Base-by-base conservation (phyloP, 2,113 vertebrate genomes). In the Chaenocephalus aceratus region DNA sequence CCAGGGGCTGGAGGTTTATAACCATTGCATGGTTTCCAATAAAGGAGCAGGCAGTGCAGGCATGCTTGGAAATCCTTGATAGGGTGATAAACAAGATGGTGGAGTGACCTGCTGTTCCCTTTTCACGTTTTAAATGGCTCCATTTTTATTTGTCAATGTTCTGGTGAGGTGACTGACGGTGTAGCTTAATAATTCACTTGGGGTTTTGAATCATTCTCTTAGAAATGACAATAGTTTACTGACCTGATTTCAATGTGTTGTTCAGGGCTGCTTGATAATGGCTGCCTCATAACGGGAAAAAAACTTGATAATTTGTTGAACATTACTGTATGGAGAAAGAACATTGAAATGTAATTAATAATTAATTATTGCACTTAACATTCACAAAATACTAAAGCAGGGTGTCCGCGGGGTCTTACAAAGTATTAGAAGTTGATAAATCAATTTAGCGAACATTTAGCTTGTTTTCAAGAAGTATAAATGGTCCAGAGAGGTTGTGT, bases 61-160 rank as follows among this genome's bases (percentile, higher is more conserved):
- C 45, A 57, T 44, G 49, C 66, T 53, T 23, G 41, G 58, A 46
- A 48, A 78, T 16, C 44, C 77, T 57, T 65, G 61, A 75, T 36
- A 10, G 41, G 41, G 60, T 64, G 60, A 79, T 72, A 79, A 79
- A 72, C 52, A 72, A 57, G 49, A 13, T 53, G 5, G 75, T 34
- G 1, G 41, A 69, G 57, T 9, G 58, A 53, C 56, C 21, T 13
- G 21, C 56, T 53, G 57, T 52, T 60, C 56, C 45, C 56, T 53
- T 21, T 12, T 61, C 3, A 26, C 15, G 11, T 34, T 63, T 63
- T 69, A 62, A 77, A 70, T 70, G 18, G 41, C 59, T 63, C 23
- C 1, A 4, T 34, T 30, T 68, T 56, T 52, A n/a, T 21, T 10
- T 53, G 34, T 53, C 59, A 44, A 26, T 34, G n/a, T 34, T 54